Base-by-base conservation (phyloP, 2,888 invertebrate species). In the Watsonalla binaria region DNA sequence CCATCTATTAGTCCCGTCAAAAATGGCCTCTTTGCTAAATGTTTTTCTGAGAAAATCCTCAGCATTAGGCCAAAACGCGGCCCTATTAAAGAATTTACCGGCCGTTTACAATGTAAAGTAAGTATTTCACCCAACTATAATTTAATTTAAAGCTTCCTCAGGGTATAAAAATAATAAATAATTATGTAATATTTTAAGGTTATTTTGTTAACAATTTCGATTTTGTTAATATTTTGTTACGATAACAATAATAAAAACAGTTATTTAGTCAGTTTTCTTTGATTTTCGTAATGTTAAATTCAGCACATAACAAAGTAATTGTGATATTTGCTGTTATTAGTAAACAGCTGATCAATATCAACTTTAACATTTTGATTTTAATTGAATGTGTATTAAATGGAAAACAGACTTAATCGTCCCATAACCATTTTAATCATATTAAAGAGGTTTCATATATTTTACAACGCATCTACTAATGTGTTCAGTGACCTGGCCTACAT, bases 1-100 rank as follows among this genome's bases (percentile, higher is more conserved):
- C 8, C 6, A 37, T 42, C 42, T 42, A 11, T 8, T 56, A 80
- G 73, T 80, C 69, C 74, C 64, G 65, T 74, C 69, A 92, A 88
- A 85, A 80, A 90, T 90, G 90, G 85, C 86, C 74, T 87, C 85
- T 71, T 59, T 90, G 39, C 60, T 89, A 52, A 90, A 84, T 86
- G 91, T 92, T 72, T 90, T 93, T 81, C 76, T 93, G 70, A 91
- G 92, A 79, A 93, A 92, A 91, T 86, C 92, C 24, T 62, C 86
- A 52, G 86, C 86, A 78, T 82, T 92, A 58, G 70, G 83, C 51
- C 77, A 81, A 69, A 79, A 80, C 47, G 84, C 82, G 58, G 76
- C 78, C 47, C 73, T 92, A 39, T 68, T 92, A 58, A 89, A 86
- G 63, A 90, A 88, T 80, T 74, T 87, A 63, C 91, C 91, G 51